phyloP scores from a whole-genome alignment of 2,113 vertebrate genomes.

The Macrotus californicus region DNA sequence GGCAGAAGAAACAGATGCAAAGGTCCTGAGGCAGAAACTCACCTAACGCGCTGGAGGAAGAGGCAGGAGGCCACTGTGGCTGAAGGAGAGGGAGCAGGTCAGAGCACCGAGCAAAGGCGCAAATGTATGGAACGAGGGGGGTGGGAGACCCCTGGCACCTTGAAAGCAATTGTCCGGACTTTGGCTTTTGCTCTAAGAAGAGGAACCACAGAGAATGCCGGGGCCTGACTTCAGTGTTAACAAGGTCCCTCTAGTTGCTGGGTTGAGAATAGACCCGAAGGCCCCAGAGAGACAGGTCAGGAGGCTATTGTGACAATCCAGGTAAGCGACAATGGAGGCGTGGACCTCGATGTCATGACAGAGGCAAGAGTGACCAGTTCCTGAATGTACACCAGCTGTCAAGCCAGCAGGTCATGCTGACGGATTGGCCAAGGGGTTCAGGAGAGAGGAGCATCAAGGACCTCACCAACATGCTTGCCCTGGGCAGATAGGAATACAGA shows the following conservation, averaged over 20 bases:
- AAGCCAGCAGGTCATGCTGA: too few relatives aligned
- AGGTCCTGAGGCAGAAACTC: background rate
- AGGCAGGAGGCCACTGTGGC: background rate
- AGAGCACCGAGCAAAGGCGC: background rate
- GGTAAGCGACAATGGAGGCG: background rate
- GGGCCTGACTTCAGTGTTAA: background rate
- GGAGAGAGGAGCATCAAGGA: background rate
- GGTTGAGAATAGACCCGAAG: background rate
- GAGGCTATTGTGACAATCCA: fast-evolving
- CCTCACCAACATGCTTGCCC: fast-evolving
- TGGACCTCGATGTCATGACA: fast-evolving
- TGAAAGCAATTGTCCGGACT: background rate
- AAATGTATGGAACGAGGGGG: too few relatives aligned
- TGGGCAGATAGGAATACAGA: background rate
- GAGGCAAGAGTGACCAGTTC: background rate
- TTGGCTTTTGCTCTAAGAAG: background rate
- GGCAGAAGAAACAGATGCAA: background rate
- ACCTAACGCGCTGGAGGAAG: fast-evolving
- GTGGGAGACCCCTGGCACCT: fast-evolving
- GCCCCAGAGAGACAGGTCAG: fast-evolving
- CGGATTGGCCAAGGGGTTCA: fast-evolving
- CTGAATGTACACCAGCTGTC: fast-evolving
- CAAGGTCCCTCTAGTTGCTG: background rate
- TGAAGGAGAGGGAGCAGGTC: background rate
- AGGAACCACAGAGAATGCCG: background rate